Base-by-base conservation (phyloP, 2,113 vertebrate genomes). In the Eira barbara region DNA sequence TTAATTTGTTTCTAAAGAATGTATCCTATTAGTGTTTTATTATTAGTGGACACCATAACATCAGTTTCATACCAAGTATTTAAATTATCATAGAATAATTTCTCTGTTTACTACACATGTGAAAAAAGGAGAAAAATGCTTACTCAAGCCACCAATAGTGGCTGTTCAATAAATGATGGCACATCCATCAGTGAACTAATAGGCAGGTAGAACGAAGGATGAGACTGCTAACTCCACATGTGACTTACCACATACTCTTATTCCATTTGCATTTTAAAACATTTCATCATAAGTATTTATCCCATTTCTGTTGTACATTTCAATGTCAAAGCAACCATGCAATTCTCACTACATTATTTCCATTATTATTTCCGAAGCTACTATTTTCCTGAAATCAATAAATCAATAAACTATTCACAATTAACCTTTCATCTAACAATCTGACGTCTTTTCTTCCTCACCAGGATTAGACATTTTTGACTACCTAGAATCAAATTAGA, bases 321-420 rank as follows among this genome's bases (percentile, higher is more conserved):
- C 73, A 87, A 36, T 42, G 31, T 76, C 65, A 97, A 94, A 89
- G 83, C 52, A 80, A 83, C 12, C 57, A 63, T 45, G n/a, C 9
- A 59, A 95, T 96, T 91, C 27, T 94, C 59, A 96, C 71, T 61
- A 31, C 65, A 97, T 74, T 94, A 65, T 95, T 97, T 96, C 82
- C 88, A 96, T 65, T 84, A 52, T 27, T 91, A 69, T 86, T 92
- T 49, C 63, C 36, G 85, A 97, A 76, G 79, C 47, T 27, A 92
- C 20, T 57, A 42, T 63, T 93, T 97, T 97, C 15, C 69, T 61
- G 31, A 79, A 92, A 92, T 73, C 71, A 20, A 93, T 10, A 79
- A 39, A 91, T 65, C 78, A 20, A 93, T 10, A 79, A 39, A 85
- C 39, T 85, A 63, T 47, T 93, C 89, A 79, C 47, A 96, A 83